Evolutionary conservation across 2,113 vertebrate species (phyloP).

Genomic region (Pao palembangensis): DNA sequence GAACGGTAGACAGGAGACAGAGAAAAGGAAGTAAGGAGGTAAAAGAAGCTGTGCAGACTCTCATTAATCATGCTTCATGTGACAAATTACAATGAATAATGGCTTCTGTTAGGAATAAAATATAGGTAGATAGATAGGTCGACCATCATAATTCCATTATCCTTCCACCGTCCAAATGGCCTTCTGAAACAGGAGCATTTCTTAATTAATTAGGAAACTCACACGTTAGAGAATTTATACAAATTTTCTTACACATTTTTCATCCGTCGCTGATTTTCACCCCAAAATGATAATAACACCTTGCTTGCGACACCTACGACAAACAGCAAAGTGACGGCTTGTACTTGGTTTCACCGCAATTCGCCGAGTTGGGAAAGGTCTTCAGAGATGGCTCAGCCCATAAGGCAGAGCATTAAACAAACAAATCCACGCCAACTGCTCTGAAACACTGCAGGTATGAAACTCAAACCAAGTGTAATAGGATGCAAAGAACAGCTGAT

Average conservation of each 20-base stretch:
- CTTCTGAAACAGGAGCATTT: constrained; percentile 19
- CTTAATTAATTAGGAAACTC: constrained; percentile 36
- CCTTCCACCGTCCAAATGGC: constrained; percentile 19
- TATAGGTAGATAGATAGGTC: constrained; percentile 20
- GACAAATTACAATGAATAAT: constrained; percentile 72
- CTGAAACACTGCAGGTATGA: constrained; percentile 3
- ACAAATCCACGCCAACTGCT: constrained; percentile 8
- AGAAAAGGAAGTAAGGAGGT: constrained; percentile 25
- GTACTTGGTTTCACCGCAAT: constrained; percentile 40
- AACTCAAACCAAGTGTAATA: constrained; percentile 5
- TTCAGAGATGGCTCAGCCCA: constrained; percentile 28
- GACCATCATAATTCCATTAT: constrained; percentile 13
- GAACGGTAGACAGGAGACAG: constrained; percentile 16
- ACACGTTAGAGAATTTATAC: constrained; percentile 22
- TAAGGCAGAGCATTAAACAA: constrained; percentile 12
- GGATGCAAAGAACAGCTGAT: constrained; percentile 1
- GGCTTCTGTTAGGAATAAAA: constrained; percentile 55
- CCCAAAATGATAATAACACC: no score
- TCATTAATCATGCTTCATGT: constrained; percentile 67
- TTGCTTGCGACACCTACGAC: no score
- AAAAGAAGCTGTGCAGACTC: constrained; percentile 41
- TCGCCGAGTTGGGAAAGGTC: constrained; percentile 15
- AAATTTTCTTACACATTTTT: background rate
- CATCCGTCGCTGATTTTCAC: no score
- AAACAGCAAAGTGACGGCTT: constrained; percentile 24